Conservation (phyloP, 2,888 invertebrate genomes). For the Lumbricus terrestris region DNA sequence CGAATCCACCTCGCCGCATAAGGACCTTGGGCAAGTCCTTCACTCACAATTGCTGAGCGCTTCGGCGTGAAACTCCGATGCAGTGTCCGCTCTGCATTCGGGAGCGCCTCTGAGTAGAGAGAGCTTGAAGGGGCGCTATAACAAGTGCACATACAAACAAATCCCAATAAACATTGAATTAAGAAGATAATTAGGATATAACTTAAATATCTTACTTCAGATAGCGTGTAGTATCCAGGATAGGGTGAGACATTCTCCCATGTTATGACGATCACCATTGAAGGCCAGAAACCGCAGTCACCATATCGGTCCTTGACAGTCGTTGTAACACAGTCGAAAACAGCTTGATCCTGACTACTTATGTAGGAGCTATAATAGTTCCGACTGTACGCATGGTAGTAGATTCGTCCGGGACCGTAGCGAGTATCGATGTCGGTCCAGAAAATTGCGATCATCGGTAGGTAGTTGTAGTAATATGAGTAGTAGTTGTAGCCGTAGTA, state of each 20-base stretch:
- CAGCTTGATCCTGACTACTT: background rate
- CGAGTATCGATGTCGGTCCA: conserved; percentile 24
- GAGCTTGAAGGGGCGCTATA: too few species aligned
- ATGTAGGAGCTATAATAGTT: background rate
- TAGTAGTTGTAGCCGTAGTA: background rate
- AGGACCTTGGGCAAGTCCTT: too few species aligned
- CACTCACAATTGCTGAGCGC: too few species aligned
- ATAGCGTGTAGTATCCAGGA: background rate
- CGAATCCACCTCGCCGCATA: too few species aligned
- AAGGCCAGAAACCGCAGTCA: conserved; percentile 18
- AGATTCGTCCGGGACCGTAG: conserved; percentile 7
- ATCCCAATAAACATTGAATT: too few species aligned
- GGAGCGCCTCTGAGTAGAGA: too few species aligned
- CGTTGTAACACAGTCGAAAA: conserved; percentile 4
- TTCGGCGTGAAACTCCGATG: too few species aligned
- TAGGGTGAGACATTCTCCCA: conserved; percentile 22
- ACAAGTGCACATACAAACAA: too few species aligned
- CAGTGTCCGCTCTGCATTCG: too few species aligned
- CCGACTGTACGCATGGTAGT: conserved; percentile 23
- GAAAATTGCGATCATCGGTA: conserved; percentile 17
- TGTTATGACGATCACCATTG: conserved; percentile 24
- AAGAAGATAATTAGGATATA: background rate
- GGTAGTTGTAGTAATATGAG: background rate
- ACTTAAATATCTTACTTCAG: background rate
- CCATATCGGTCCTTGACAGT: background rate